These are phyloP conservation scores for Pseudobourletiella spinata DNA, from an alignment of 1,140 invertebrate species.

Conservation along the genomic window DNA sequence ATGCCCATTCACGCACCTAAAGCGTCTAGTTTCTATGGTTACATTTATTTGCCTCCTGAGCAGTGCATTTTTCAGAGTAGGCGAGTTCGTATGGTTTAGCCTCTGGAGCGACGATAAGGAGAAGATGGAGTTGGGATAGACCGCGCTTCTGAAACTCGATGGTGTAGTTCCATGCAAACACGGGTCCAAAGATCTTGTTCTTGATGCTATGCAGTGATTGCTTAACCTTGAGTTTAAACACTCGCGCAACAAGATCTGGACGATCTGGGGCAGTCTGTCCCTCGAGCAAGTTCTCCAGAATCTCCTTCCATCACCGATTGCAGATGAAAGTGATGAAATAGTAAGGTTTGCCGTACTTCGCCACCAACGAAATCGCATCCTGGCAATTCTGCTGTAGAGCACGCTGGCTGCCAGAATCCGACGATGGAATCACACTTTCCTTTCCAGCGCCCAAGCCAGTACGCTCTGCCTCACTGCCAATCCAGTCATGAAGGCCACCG, in stretches of 20 bases:
- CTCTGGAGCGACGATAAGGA: too few relatives aligned
- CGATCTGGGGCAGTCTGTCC: not conserved
- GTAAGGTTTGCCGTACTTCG: not conserved
- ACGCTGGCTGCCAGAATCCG: slow-evolving; percentile 36
- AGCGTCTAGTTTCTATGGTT: too few relatives aligned
- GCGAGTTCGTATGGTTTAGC: too few relatives aligned
- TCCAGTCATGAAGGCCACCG: too few relatives aligned
- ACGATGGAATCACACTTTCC: slow-evolving; percentile 15
- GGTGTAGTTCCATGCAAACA: not conserved
- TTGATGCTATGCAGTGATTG: not conserved
- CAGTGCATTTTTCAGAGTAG: too few relatives aligned
- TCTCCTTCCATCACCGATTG: not conserved
- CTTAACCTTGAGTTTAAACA: not conserved
- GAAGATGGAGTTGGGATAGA: not conserved
- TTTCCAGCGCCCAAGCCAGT: slow-evolving; percentile 4
- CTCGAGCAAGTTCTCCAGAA: not conserved
- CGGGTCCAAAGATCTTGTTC: not conserved
- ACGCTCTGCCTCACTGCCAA: slow-evolving; percentile 2
- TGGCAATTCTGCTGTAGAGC: not conserved
- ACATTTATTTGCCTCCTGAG: too few relatives aligned
- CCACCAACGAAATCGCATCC: not conserved
- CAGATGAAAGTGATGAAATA: not conserved
- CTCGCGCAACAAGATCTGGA: not conserved
- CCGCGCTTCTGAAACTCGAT: not conserved
- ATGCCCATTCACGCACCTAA: too few relatives aligned